These are phyloP conservation scores for Platichthys flesus DNA, from an alignment of 2,113 vertebrate genomes.

Conservation along the genomic window DNA sequence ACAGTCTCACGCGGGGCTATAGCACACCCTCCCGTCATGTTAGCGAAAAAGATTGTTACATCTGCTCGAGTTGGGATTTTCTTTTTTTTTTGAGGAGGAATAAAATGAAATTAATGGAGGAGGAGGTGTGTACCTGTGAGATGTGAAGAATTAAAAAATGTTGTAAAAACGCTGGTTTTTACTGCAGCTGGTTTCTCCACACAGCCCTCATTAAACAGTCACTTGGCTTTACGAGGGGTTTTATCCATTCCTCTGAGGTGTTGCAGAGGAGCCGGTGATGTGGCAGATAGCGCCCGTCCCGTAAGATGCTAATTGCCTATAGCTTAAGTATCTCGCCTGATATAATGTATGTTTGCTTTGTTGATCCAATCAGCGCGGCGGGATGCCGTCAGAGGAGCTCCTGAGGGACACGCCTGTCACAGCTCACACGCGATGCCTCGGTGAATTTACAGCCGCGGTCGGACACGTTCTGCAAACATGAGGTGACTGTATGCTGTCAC, in stretches of 20 bases:
- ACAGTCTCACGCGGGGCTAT: slow-evolving; percentile 20
- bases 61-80: not conserved
- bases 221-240: slow-evolving; percentile 60
- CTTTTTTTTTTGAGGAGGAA: not conserved
- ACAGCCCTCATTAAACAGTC: slow-evolving; percentile 59
- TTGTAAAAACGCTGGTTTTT: slow-evolving; percentile 38
- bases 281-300: slow-evolving; percentile 31
- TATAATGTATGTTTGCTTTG: slow-evolving; percentile 44
- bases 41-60: slow-evolving; percentile 19
- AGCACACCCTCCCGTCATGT: slow-evolving; percentile 16
- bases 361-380: slow-evolving; percentile 60
- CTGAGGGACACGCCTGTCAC: slow-evolving; percentile 1
- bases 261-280: slow-evolving; percentile 24
- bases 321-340: slow-evolving; percentile 20
- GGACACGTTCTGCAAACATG: slow-evolving; percentile 56
- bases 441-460: slow-evolving; percentile 25
- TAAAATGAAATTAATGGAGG: not conserved
- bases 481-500: slow-evolving; percentile 50
- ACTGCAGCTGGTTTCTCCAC: slow-evolving; percentile 32
- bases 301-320: slow-evolving; percentile 32
- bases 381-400: slow-evolving; percentile 26
- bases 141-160: slow-evolving; percentile 9
- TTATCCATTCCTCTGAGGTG: slow-evolving; percentile 36
- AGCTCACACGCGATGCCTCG: slow-evolving; percentile 9
- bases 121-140: slow-evolving; percentile 5